Base-by-base conservation (phyloP, 2,113 vertebrate genomes). In the Regulus satrapa region DNA sequence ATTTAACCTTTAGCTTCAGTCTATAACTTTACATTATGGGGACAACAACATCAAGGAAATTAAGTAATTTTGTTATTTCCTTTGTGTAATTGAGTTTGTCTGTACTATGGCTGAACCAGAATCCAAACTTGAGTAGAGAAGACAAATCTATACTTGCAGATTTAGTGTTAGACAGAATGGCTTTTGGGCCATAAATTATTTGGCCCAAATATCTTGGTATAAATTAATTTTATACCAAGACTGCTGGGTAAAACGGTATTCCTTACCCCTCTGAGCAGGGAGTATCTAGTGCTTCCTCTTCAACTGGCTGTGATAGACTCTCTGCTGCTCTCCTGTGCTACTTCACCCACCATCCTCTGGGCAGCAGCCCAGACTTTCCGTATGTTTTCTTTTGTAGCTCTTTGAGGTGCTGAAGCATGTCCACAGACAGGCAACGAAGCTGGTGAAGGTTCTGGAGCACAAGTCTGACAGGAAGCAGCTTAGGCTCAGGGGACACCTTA, bases 71-170 rank as follows among this genome's bases (percentile, higher is more conserved):
- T 93, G 45, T 93, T 91, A 95, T 95, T 94, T 97, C 86, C 95
- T 97, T 97, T 97, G 69, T 92, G 31, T 95, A 97, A 97, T 91
- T 91, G 66, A 75, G 95, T 98, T 97, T 95, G 36, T 86, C 67
- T 97, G 95, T 93, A 94, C 88, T 97, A 87, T 40, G 93, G 94
- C 54, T 97, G 95, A 97, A 97, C 92, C 43, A 85, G 88, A 92
- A 94, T 84, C 64, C 84, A 92, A 93, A 96, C 32, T 73, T 95
- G 79, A 77, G 21, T 25, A 58, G 17, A 9, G 48, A 79, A 13
- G 28, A 87, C 91, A 92, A 72, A 94, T 85, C 69, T 86, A 63
- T 38, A 64, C 26, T 66, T 36, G 13, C 17, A 66, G 73, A 68
- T 93, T 95, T 85, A 71, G n/a, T 55, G 10, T 78, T 77, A 85